phyloP scores from a whole-genome alignment of 2,113 vertebrate genomes.

The Siphamia tubifer region DNA sequence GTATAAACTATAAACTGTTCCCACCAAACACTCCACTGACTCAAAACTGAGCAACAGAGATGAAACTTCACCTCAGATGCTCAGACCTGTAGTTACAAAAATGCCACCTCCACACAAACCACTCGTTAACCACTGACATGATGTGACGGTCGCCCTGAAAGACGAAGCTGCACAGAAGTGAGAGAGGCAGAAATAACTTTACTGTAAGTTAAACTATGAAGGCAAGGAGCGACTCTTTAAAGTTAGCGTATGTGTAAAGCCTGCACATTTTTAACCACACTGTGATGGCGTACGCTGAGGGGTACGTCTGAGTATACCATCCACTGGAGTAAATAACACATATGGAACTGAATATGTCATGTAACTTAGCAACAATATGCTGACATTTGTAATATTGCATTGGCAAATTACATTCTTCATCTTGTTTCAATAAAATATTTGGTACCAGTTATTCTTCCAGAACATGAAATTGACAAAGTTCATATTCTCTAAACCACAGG shows the following conservation, averaged over 20 bases:
- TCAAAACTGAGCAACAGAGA: too few relatives aligned
- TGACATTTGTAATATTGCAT: not conserved
- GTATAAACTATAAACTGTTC: too few relatives aligned
- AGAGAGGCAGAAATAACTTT: not conserved
- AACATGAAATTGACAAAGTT: too few relatives aligned
- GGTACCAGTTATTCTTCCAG: too few relatives aligned
- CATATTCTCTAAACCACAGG: too few relatives aligned
- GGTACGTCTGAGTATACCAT: not conserved
- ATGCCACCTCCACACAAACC: conserved; percentile 3
- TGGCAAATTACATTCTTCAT: too few relatives aligned
- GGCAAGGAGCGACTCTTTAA: conserved; percentile 15
- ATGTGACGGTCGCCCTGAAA: not conserved
- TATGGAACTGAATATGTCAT: too few relatives aligned
- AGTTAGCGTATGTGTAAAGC: not conserved
- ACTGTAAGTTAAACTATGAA: conserved; percentile 28
- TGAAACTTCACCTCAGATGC: too few relatives aligned
- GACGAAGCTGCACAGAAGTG: conserved; percentile 22
- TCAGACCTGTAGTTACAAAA: not conserved
- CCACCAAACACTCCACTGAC: too few relatives aligned
- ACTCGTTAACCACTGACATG: conserved; percentile 41
- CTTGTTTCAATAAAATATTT: too few relatives aligned
- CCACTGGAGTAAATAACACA: not conserved
- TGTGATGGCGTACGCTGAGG: not conserved
- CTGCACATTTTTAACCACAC: not conserved
- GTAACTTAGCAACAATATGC: not conserved